A percentile compares a stretch with the other conserved stretches of the same genome.
Conservation (phyloP, 2,888 invertebrate species). For the Thymelicus lineola region DNA sequence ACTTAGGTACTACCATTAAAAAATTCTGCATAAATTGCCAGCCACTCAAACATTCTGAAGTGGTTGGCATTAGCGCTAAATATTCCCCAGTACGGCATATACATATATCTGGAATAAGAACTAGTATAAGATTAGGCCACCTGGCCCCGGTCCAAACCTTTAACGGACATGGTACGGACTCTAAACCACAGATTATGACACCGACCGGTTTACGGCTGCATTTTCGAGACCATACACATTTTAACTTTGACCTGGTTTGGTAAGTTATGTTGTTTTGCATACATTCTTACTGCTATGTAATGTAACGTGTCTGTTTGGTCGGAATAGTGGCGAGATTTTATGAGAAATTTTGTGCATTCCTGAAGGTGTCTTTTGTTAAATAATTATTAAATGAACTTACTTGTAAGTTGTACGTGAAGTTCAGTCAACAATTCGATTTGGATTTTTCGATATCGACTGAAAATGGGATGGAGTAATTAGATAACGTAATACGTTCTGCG, state of each 20-base stretch:
- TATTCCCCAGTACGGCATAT: constrained; percentile 6
- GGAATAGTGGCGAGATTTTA: too few species aligned
- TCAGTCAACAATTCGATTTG: too few species aligned
- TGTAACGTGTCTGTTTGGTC: not conserved
- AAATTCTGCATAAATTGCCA: not conserved
- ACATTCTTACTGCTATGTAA: not conserved
- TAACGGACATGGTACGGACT: constrained; percentile 17
- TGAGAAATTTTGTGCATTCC: too few species aligned
- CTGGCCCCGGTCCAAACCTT: constrained; percentile 24
- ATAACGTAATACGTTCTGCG: too few species aligned
- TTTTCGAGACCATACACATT: constrained; percentile 18
- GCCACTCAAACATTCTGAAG: not conserved
- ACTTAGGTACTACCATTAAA: too few species aligned
- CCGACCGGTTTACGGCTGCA: constrained; percentile 14
- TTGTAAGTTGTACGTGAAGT: too few species aligned
- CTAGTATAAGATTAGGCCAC: constrained; percentile 22
- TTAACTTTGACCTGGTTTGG: constrained; percentile 12
- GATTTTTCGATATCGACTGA: too few species aligned
- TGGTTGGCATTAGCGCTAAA: not conserved
- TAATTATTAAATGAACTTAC: too few species aligned
- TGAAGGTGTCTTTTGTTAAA: too few species aligned
- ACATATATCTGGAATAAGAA: constrained; percentile 28
- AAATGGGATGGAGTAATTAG: too few species aligned
- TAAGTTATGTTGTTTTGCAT: constrained; percentile 6
- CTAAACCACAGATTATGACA: constrained; percentile 33